These are phyloP conservation scores for Steromphala cineraria DNA, from an alignment of 2,888 invertebrate genomes.

Conservation along the genomic window DNA sequence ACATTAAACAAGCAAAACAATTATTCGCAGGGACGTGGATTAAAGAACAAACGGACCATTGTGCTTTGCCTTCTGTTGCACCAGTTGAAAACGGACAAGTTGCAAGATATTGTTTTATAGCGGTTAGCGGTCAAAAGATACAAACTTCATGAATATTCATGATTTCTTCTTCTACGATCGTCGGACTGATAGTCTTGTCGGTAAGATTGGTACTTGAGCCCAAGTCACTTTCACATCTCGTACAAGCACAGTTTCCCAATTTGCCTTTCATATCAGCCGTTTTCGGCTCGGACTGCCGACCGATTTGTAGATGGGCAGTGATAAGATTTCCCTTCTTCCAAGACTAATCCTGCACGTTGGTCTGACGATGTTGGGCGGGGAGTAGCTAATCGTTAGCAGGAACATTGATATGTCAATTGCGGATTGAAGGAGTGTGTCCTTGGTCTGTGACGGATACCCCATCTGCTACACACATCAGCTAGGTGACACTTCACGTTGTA, in stretches of 20 bases:
- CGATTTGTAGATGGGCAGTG: neutral
- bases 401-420: slow-evolving; percentile 3
- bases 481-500: neutral
- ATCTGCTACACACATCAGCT: neutral
- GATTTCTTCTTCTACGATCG: neutral
- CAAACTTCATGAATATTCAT: neutral
- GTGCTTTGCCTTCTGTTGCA: too few relatives aligned
- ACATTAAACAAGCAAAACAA: too few relatives aligned
- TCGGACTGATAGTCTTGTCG: neutral
- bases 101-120: neutral
- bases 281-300: neutral
- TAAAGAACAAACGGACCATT: too few relatives aligned
- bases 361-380: neutral
- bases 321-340: neutral
- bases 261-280: neutral
- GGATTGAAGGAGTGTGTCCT: neutral
- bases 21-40: too few relatives aligned
- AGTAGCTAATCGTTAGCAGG: neutral
- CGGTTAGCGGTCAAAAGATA: neutral
- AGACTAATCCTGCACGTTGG: neutral
- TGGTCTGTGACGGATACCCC: neutral
- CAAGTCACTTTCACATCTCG: neutral
- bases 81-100: neutral
- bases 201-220: neutral
- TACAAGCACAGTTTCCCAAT: neutral